Percentiles rank a stretch among this genome's conserved stretches.
Evolutionary conservation across 2,888 invertebrate species (phyloP).

Genomic region (Spisula solida): DNA sequence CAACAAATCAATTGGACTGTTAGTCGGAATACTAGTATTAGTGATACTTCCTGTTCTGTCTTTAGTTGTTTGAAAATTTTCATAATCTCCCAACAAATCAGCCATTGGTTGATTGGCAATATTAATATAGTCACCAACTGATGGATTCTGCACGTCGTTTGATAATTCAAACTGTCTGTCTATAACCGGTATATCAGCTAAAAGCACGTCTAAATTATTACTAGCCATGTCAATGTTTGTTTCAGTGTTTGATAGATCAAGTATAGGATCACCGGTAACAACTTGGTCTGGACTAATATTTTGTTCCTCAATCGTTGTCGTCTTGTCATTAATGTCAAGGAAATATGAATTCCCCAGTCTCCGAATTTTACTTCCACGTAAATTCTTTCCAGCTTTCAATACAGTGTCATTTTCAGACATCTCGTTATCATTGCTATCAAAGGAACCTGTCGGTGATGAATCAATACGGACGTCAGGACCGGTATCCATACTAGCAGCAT

Average conservation of each 20-base stretch:
- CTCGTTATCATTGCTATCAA: not conserved
- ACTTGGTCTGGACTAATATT: not conserved
- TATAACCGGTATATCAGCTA: not conserved
- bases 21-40: not conserved
- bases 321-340: conserved; percentile 18
- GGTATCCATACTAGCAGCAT: not conserved
- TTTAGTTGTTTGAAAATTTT: not conserved
- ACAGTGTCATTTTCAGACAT: not conserved
- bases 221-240: not conserved
- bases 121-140: not conserved
- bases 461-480: not conserved
- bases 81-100: not conserved
- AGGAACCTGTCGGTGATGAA: not conserved
- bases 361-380: not conserved
- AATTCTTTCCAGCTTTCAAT: conserved; percentile 17
- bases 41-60: too few relatives aligned
- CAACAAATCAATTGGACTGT: not conserved
- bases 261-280: not conserved
- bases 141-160: not conserved
- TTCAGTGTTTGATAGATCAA: not conserved
- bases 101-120: not conserved
- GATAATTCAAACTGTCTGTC: not conserved
- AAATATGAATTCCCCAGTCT: not conserved
- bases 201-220: not conserved
- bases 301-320: not conserved